phyloP scores from a whole-genome alignment of 2,797 vertebrate species.

The Hoplostethus atlanticus region DNA sequence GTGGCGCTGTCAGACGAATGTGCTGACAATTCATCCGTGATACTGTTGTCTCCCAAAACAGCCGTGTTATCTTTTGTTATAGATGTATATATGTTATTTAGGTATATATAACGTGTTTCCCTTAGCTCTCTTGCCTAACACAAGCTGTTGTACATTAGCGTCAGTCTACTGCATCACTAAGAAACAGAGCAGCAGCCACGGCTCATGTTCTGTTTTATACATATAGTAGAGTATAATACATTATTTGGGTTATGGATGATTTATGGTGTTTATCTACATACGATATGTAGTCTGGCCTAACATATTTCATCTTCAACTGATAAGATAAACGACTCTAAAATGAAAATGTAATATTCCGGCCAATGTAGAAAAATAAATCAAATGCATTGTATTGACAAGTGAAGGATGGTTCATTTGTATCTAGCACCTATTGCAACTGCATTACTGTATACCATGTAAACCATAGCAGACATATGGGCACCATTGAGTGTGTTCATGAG shows the following conservation, averaged over 20 bases:
- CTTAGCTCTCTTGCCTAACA: slow-evolving; percentile 33
- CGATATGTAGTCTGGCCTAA: slow-evolving; percentile 48
- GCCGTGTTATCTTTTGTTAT: slow-evolving; percentile 8
- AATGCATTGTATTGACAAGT: slow-evolving; percentile 59
- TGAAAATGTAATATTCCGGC: slow-evolving; percentile 62
- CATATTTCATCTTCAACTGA: slow-evolving; percentile 47
- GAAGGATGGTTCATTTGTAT: slow-evolving; percentile 51
- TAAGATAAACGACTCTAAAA: slow-evolving; percentile 60
- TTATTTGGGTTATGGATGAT: slow-evolving; percentile 64
- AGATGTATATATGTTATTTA: slow-evolving; percentile 11
- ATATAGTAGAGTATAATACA: slow-evolving; percentile 74
- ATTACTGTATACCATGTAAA: slow-evolving; percentile 39
- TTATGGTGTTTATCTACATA: slow-evolving; percentile 74
- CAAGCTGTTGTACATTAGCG: slow-evolving; percentile 53
- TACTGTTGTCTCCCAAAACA: slow-evolving; percentile 15
- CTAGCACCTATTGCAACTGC: slow-evolving; percentile 59
- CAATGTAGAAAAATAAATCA: slow-evolving; percentile 72
- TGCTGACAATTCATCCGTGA: slow-evolving; percentile 35
- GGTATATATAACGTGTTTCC: slow-evolving; percentile 31
- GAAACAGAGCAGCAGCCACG: slow-evolving; percentile 43
- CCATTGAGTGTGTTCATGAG: slow-evolving; percentile 16
- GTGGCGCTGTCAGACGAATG: slow-evolving; percentile 9
- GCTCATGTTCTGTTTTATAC: slow-evolving; percentile 52
- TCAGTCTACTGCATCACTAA: slow-evolving; percentile 56
- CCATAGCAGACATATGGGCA: slow-evolving; percentile 31